These are phyloP conservation scores for Eucera pruinosa DNA, from an alignment of 2,888 invertebrate species.

Conservation along the genomic window DNA sequence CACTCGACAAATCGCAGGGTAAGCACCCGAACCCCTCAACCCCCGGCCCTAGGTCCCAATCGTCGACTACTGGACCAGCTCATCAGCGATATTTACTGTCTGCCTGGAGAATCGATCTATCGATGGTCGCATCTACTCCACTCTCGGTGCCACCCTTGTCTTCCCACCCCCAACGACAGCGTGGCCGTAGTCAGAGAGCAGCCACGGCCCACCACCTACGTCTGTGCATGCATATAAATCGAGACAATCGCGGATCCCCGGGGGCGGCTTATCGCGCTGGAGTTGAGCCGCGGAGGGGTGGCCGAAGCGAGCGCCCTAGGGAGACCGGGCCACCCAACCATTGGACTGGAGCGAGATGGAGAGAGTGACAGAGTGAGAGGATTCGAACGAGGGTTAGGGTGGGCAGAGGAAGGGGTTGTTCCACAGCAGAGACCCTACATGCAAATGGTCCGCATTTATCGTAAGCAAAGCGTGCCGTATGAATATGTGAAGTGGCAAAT, in stretches of 20 bases:
- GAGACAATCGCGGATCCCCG: conserved; percentile 81
- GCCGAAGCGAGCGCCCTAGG: conserved; percentile 55
- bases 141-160: conserved; percentile 31
- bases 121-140: conserved; percentile 59
- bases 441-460: conserved; percentile 82
- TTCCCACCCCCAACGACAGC: conserved; percentile 28
- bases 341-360: neutral
- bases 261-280: conserved; percentile 79
- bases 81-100: conserved; percentile 81
- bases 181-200: conserved; percentile 32
- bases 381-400: neutral
- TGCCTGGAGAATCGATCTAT: conserved; percentile 75
- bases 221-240: conserved; percentile 76
- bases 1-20: conserved; percentile 74
- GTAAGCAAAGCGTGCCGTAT: conserved; percentile 80
- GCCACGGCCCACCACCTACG: conserved; percentile 60
- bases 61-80: conserved; percentile 70
- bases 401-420: conserved; percentile 67
- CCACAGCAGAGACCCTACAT: conserved; percentile 76
- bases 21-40: conserved; percentile 61
- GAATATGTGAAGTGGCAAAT: conserved; percentile 81
- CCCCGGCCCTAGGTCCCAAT: conserved; percentile 55
- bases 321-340: conserved; percentile 54
- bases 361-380: neutral
- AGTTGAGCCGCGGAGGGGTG: conserved; percentile 47